Evolutionary conservation across 2,113 vertebrate species (phyloP).

Genomic region (Pavo muticus): DNA sequence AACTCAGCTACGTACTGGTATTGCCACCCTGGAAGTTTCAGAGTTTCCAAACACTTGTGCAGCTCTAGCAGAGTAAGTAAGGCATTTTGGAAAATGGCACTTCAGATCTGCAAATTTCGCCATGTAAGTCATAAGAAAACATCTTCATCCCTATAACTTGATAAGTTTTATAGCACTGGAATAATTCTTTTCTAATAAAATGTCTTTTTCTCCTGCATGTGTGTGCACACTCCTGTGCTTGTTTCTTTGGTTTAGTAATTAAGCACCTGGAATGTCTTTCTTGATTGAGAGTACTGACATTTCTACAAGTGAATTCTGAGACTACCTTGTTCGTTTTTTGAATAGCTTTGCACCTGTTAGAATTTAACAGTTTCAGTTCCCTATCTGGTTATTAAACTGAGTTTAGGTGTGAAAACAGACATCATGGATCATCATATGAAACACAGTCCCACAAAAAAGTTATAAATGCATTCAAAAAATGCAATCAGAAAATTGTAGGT

Average conservation of each 20-base stretch:
- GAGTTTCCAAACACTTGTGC: neutral
- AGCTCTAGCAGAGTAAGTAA: neutral
- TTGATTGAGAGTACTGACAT: neutral
- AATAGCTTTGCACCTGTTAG: constrained; percentile 22
- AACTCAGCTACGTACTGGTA: neutral
- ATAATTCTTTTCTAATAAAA: neutral
- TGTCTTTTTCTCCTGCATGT: neutral
- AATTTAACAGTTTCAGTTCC: constrained; percentile 45
- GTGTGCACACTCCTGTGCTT: rapidly evolving
- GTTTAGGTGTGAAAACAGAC: constrained; percentile 42
- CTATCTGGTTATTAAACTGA: constrained; percentile 4
- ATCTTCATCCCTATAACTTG: neutral
- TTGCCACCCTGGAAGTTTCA: neutral
- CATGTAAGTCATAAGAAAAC: neutral
- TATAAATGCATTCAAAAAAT: neutral
- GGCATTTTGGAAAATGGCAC: neutral
- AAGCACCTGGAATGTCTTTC: constrained; percentile 45
- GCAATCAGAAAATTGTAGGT: neutral
- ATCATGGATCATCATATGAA: neutral
- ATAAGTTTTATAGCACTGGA: neutral
- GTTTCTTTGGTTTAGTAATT: constrained; percentile 48
- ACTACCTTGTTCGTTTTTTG: constrained; percentile 5
- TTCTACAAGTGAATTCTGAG: constrained; percentile 18
- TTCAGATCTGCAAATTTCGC: constrained; percentile 1
- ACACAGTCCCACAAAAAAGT: constrained; percentile 3